A percentile compares a stretch with the other conserved stretches of the same genome.
These are phyloP conservation scores for Sussaba pulchella DNA, from an alignment of 2,888 invertebrate genomes.

Conservation along the genomic window DNA sequence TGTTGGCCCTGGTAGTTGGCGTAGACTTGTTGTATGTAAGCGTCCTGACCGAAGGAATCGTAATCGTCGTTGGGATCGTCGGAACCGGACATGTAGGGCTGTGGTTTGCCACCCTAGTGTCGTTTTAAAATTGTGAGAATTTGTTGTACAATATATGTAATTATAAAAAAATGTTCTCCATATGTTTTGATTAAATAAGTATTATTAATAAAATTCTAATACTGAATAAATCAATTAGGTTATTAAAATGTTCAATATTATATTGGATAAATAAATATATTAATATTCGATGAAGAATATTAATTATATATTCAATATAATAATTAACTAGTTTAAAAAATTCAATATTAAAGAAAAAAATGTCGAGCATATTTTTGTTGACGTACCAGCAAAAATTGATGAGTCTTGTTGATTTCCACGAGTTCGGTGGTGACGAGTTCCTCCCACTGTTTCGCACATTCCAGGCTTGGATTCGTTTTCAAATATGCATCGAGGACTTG, in stretches of 20 bases:
- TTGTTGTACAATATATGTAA: background rate
- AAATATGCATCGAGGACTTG: constrained; percentile 86
- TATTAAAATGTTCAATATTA: too few species aligned
- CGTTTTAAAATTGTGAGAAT: background rate
- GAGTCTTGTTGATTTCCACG: constrained; percentile 79
- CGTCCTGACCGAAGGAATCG: constrained; percentile 73
- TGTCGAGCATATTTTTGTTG: too few species aligned
- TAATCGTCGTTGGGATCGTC: constrained; percentile 76
- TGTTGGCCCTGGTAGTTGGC: constrained; percentile 87
- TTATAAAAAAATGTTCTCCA: too few species aligned
- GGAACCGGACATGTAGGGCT: constrained; percentile 72
- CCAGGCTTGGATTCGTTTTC: constrained; percentile 85
- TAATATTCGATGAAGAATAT: too few species aligned
- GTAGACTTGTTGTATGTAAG: constrained; percentile 73
- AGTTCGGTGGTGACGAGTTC: constrained; percentile 76
- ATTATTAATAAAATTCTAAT: too few species aligned
- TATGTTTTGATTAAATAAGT: too few species aligned
- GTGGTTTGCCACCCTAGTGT: constrained; percentile 72
- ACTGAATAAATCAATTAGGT: too few species aligned
- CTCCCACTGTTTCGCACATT: constrained; percentile 80
- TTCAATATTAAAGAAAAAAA: background rate
- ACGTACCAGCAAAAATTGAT: constrained; percentile 79
- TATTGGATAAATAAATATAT: too few species aligned
- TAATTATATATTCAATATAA: too few species aligned
- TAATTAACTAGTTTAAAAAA: too few species aligned